Evolutionary conservation across 2,888 invertebrate species (phyloP).

Genomic region (Chrysodeixis includens): DNA sequence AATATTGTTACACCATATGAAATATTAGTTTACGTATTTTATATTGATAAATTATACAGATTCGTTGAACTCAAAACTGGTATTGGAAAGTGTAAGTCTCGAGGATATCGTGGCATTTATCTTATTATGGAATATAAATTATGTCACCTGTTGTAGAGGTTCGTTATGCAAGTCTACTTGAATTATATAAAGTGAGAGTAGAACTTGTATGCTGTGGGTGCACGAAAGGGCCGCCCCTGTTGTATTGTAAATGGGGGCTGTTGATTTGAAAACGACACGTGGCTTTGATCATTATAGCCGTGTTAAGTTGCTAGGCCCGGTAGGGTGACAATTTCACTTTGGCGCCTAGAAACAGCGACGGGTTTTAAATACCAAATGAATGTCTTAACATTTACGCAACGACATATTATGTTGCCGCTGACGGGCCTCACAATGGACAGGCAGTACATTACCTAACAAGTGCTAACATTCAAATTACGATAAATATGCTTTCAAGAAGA

Average conservation of each 20-base stretch:
- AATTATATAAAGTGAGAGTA: conserved; percentile 70
- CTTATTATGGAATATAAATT: conserved; percentile 64
- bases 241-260: conserved; percentile 17
- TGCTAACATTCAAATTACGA: not conserved
- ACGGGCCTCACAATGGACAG: conserved; percentile 1
- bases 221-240: conserved; percentile 28
- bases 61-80: conserved; percentile 39
- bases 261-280: not conserved
- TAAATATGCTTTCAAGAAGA: not conserved
- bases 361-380: not conserved
- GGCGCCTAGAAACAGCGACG: not conserved
- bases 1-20: conserved; percentile 34
- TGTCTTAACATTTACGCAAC: conserved; percentile 4
- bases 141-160: conserved; percentile 65
- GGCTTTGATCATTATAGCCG: not conserved
- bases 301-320: not conserved
- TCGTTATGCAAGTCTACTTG: conserved; percentile 65
- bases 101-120: conserved; percentile 40
- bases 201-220: conserved; percentile 35
- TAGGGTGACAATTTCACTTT: not conserved
- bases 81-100: conserved; percentile 53
- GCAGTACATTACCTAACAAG: not conserved
- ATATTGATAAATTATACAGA: conserved; percentile 37
- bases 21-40: conserved; percentile 31
- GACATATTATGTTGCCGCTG: not conserved